These are phyloP conservation scores for Agelastica alni DNA, from an alignment of 2,888 invertebrate species.

Conservation along the genomic window DNA sequence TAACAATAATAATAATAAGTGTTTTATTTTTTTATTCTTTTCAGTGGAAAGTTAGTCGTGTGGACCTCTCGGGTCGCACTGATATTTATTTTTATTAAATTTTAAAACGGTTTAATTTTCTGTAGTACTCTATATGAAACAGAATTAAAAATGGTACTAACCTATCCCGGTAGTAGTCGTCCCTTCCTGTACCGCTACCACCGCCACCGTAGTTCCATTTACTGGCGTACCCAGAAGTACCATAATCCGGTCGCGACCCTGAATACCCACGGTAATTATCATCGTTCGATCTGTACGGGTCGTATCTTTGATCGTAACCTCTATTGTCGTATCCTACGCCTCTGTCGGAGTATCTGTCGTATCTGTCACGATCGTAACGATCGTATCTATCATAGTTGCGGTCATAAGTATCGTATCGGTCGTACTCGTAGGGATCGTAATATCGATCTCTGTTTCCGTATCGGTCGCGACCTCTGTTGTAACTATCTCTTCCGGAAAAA, in stretches of 20 bases:
- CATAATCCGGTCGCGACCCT: conserved; percentile 58
- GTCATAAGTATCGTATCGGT: conserved; percentile 30
- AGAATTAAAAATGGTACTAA: too few species aligned
- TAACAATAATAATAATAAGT: too few species aligned
- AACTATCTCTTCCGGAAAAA: conserved; percentile 22
- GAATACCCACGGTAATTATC: conserved; percentile 63
- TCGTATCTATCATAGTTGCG: conserved; percentile 31
- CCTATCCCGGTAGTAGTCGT: conserved; percentile 35
- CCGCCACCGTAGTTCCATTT: conserved; percentile 43
- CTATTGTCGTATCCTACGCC: conserved; percentile 48
- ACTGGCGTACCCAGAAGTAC: conserved; percentile 39
- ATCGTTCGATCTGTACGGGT: conserved; percentile 60
- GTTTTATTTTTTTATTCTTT: too few species aligned
- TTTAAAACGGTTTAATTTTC: too few species aligned
- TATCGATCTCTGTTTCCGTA: conserved; percentile 27
- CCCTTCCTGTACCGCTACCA: conserved; percentile 36
- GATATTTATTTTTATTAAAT: too few species aligned
- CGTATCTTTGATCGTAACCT: conserved; percentile 57
- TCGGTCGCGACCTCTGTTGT: conserved; percentile 21
- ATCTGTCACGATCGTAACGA: conserved; percentile 35
- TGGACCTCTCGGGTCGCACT: too few species aligned
- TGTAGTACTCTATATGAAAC: not conserved
- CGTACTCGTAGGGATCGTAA: conserved; percentile 17
- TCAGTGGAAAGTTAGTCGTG: too few species aligned
- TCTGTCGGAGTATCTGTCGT: conserved; percentile 44